Base-by-base conservation (phyloP, 1,140 invertebrate species). In the Micrasema longulum region DNA sequence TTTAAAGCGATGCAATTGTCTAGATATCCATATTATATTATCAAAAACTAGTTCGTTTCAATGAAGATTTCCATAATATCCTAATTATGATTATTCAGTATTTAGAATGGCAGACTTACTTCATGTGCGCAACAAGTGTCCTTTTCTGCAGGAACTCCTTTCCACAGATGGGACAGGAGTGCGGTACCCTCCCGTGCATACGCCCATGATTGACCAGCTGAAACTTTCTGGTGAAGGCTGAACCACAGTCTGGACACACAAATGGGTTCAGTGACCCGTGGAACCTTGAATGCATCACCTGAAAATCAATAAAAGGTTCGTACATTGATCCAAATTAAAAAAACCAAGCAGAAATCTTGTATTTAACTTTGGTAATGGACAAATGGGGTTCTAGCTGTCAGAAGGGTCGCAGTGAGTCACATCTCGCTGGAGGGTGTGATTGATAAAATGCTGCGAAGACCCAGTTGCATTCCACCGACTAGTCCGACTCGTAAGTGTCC, bases 91-190 rank as follows among this genome's bases (percentile, higher is more conserved):
- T n/a, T n/a, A n/a, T n/a, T n/a, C n/a, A n/a, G n/a, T n/a, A n/a
- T n/a, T n/a, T n/a, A 31, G 7, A 31, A 31, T 31, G 26, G 26
- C 18, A 48, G 31, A 52, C 74, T 81, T 53, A 90, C 88, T 91
- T 89, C 87, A 92, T 90, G 76, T 94, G 92, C 9, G 92, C 89
- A 45, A 93, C 86, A 22, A 94, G 84, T 1, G 93, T 94, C 74
- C 92, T 84, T 80, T 93, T 94, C 80, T 94, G 93, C 57, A 94
- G 82, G 83, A 94, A 94, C 81, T 94, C 93, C 79, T 94, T 94
- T 9, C 91, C 91, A 78, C 92, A 94, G 63, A 91, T 89, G 12
- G 91, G 90, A 80, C 93, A 94, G 23, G 91, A 88, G 79, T 93
- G 91, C n/a, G 93, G 92, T 63, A 92, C 88, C 53, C 91, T 87